Evolutionary conservation across 2,888 invertebrate genomes (phyloP).

Genomic region (Dermolepida albohirtum): DNA sequence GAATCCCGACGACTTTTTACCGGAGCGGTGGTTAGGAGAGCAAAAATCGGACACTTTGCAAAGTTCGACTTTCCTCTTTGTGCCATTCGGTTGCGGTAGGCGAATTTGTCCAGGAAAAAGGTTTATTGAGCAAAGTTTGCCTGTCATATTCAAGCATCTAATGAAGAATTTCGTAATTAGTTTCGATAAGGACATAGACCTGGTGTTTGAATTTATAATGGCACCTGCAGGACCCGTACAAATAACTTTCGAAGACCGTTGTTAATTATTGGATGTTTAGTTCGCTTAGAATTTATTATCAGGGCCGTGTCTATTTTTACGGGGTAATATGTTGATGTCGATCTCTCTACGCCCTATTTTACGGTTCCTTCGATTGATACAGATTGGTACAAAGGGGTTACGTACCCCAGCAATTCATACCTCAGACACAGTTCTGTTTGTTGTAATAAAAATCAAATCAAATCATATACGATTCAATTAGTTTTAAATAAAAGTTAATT

Average conservation of each 20-base stretch:
- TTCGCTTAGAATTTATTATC: no score
- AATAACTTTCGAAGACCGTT: conserved; percentile 71
- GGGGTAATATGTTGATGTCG: no score
- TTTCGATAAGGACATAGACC: conserved; percentile 75
- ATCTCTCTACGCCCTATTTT: no score
- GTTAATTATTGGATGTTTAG: background rate
- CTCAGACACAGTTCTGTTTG: no score
- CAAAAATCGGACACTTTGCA: conserved; percentile 59
- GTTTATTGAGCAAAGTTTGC: conserved; percentile 83
- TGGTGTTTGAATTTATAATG: conserved; percentile 85
- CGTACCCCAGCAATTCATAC: no score
- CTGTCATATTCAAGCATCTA: conserved; percentile 80
- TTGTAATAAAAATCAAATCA: no score
- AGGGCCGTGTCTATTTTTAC: no score
- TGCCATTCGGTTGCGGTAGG: conserved; percentile 84
- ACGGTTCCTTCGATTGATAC: no score
- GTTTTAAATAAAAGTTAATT: no score
- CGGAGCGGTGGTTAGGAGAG: conserved; percentile 81
- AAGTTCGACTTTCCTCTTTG: conserved; percentile 74
- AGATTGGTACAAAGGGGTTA: no score
- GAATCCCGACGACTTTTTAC: conserved; percentile 76
- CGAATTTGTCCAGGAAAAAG: conserved; percentile 88
- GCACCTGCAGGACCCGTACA: conserved; percentile 81
- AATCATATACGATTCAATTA: no score
- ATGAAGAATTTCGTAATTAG: conserved; percentile 73